These are phyloP conservation scores for Paratrypauchen microcephalus DNA, from an alignment of 2,797 vertebrate genomes.

Conservation along the genomic window DNA sequence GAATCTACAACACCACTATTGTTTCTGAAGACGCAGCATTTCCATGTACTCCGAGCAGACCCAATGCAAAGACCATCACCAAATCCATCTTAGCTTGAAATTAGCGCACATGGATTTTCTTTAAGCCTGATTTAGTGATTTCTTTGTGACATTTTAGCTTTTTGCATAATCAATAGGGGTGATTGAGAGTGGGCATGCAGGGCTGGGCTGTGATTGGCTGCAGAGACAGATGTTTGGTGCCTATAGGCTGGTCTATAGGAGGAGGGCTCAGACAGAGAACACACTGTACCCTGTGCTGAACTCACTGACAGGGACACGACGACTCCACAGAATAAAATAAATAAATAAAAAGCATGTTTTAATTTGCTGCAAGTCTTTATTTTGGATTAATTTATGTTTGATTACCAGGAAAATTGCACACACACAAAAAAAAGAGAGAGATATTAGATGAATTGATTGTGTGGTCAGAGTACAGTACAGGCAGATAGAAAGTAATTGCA, in stretches of 20 bases:
- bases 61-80: slow-evolving; percentile 3
- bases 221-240: slow-evolving; percentile 18
- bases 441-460: no score
- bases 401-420: no score
- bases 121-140: slow-evolving; percentile 10
- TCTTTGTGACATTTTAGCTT: neutral
- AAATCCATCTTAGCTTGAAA: slow-evolving; percentile 16
- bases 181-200: neutral
- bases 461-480: neutral
- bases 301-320: neutral
- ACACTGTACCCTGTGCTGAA: slow-evolving; percentile 1
- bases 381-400: no score
- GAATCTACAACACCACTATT: slow-evolving; percentile 34
- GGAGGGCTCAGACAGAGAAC: neutral
- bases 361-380: no score
- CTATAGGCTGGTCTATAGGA: slow-evolving; percentile 6
- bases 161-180: slow-evolving; percentile 9
- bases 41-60: slow-evolving; percentile 15
- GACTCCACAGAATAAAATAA: neutral
- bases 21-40: slow-evolving; percentile 43
- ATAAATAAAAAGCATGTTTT: no score
- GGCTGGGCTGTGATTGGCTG: slow-evolving; percentile 1
- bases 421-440: no score
- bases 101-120: slow-evolving; percentile 34
- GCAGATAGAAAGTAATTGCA: neutral